phyloP scores from a whole-genome alignment of 2,888 invertebrate genomes.

The Sinodicranocentrus sp. region DNA sequence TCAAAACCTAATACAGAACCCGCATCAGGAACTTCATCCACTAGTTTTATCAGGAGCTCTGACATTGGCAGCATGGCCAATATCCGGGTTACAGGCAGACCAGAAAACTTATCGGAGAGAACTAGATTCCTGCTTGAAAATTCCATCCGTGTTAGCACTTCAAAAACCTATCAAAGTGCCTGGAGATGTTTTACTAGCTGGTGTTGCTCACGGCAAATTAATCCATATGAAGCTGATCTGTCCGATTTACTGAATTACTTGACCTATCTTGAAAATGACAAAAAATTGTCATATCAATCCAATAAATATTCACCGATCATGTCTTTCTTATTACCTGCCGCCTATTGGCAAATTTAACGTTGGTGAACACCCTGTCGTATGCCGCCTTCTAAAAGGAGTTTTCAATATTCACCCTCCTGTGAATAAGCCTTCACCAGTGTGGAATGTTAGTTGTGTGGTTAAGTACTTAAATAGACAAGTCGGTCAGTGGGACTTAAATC shows the following conservation, averaged over 20 bases:
- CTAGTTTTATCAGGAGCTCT: background rate
- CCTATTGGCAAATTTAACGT: background rate
- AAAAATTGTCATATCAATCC: slow-evolving; percentile 5
- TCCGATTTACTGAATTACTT: background rate
- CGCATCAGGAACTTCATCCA: background rate
- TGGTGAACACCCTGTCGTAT: slow-evolving; percentile 4
- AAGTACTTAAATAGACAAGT: background rate
- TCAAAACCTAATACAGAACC: background rate
- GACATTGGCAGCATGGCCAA: slow-evolving; percentile 1
- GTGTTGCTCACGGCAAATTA: background rate
- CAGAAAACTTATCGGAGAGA: background rate
- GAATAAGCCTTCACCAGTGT: background rate
- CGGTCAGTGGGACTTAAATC: no score
- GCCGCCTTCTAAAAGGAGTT: background rate
- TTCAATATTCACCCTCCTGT: background rate
- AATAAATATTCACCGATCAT: background rate
- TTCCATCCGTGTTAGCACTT: background rate
- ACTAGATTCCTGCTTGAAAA: background rate
- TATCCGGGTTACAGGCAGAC: background rate
- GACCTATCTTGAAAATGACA: background rate
- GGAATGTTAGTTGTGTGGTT: background rate
- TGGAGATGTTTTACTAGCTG: background rate
- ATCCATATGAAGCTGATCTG: background rate
- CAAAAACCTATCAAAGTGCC: background rate
- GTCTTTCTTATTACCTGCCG: background rate